Evolutionary conservation across 1,140 invertebrate species (phyloP).

Genomic region (Calephelis nemesis): DNA sequence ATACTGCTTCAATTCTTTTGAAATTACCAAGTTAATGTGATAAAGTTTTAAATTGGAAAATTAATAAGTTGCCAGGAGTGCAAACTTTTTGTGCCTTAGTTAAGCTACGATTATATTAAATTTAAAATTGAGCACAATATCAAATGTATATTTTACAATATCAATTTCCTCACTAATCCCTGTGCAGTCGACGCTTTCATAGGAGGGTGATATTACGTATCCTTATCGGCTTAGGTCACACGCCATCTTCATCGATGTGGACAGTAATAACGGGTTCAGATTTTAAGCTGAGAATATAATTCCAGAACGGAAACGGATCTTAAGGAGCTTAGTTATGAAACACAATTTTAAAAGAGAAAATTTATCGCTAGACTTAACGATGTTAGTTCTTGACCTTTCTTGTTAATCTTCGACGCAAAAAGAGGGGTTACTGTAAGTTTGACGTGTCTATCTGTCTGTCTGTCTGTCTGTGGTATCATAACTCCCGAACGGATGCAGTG

Average conservation of each 20-base stretch:
- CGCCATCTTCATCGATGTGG: constrained; percentile 7
- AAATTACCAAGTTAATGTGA: too few species aligned
- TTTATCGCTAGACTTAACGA: neutral
- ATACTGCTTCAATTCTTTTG: too few species aligned
- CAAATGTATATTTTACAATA: neutral
- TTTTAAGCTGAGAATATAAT: constrained; percentile 4
- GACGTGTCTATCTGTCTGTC: too few species aligned
- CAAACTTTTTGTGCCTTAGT: too few species aligned
- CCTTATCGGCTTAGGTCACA: constrained; percentile 11
- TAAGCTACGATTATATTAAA: too few species aligned
- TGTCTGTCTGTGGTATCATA: too few species aligned
- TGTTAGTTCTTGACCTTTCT: too few species aligned
- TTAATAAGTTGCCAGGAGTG: too few species aligned
- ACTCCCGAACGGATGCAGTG: too few species aligned
- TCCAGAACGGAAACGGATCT: neutral
- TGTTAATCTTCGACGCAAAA: too few species aligned
- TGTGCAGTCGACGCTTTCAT: neutral
- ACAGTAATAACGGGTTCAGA: constrained; percentile 1
- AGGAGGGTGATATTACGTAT: constrained; percentile 5
- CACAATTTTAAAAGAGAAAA: neutral
- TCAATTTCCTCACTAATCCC: constrained; percentile 1
- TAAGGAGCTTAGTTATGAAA: constrained; percentile 2
- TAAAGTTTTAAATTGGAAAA: too few species aligned
- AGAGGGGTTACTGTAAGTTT: too few species aligned
- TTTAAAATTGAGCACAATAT: neutral